phyloP scores from a whole-genome alignment of 2,113 vertebrate species.

The Strigops habroptila region DNA sequence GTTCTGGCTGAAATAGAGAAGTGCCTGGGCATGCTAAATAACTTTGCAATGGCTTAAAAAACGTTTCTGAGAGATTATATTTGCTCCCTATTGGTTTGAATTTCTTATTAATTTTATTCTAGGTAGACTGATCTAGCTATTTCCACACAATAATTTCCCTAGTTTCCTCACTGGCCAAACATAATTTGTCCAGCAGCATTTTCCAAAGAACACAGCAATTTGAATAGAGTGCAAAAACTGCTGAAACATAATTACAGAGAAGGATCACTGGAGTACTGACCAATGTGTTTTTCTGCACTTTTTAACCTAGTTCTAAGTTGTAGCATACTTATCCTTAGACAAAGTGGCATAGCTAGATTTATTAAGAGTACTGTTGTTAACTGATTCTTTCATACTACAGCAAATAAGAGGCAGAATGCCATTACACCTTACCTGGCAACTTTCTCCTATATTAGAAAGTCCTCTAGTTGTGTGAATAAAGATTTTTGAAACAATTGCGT shows the following conservation, averaged over 20 bases:
- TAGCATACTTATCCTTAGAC: not conserved
- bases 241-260: not conserved
- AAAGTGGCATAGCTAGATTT: not conserved
- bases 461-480: not conserved
- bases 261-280: not conserved
- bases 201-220: not conserved
- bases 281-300: not conserved
- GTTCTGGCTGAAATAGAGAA: slow-evolving; percentile 33
- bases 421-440: not conserved
- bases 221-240: not conserved
- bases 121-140: not conserved
- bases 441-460: not conserved
- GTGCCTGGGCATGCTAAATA: not conserved
- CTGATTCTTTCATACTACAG: not conserved
- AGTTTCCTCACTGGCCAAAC: not conserved
- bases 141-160: not conserved
- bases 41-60: not conserved
- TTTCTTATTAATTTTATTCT: not conserved
- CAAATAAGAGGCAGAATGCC: not conserved
- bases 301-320: not conserved
- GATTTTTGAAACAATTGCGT: not conserved
- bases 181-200: not conserved
- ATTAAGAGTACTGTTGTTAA: not conserved
- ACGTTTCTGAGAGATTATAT: not conserved
- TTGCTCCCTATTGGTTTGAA: not conserved